Evolutionary conservation across 2,113 vertebrate genomes (phyloP).

Genomic region (Pelodiscus sinensis): DNA sequence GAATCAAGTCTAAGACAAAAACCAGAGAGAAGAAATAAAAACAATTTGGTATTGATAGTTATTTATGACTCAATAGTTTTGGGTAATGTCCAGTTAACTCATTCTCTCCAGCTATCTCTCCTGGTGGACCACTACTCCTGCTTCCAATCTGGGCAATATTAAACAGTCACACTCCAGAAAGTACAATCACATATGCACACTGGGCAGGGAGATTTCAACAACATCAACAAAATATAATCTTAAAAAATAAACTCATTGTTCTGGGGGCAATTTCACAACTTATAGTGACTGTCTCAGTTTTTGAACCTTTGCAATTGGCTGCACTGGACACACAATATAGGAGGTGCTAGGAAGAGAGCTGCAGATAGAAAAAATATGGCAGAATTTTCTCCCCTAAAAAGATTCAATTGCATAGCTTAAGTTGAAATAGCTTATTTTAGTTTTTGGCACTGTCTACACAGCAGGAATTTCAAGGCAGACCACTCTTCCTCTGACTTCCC

Average conservation of each 20-base stretch:
- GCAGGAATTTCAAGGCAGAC: too few relatives aligned
- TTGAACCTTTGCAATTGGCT: background rate
- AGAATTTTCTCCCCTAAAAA: background rate
- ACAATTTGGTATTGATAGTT: background rate
- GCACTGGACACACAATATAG: background rate
- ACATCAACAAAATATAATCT: background rate
- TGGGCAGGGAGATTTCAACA: background rate
- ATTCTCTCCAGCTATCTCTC: background rate
- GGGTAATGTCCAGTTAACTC: background rate
- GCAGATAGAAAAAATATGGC: background rate
- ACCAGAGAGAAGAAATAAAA: background rate
- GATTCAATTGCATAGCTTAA: too few relatives aligned
- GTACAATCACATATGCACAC: background rate
- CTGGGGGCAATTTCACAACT: background rate
- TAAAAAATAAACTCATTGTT: background rate
- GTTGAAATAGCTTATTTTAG: too few relatives aligned
- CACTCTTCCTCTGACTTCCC: too few relatives aligned
- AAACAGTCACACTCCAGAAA: background rate
- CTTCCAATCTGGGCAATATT: background rate
- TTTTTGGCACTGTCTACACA: too few relatives aligned
- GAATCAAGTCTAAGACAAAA: background rate
- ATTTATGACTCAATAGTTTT: background rate
- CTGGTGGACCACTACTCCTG: background rate
- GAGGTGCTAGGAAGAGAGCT: background rate
- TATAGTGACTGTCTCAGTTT: background rate